These are phyloP conservation scores for Drosophila phalerata DNA, from an alignment of 2,888 invertebrate genomes.

Conservation along the genomic window DNA sequence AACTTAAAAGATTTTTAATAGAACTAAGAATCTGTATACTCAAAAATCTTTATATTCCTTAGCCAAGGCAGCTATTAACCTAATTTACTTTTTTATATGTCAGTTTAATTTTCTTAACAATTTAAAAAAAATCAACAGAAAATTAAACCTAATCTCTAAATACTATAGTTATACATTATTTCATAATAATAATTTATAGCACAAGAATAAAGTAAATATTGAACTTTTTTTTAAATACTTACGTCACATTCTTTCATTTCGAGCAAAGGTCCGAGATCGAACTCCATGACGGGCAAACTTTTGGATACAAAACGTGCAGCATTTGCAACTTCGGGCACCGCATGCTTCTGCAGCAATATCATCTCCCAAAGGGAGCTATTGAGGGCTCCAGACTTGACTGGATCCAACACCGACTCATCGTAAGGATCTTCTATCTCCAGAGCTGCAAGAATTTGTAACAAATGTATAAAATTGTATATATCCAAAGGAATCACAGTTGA, in stretches of 20 bases:
- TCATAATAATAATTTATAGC: background rate
- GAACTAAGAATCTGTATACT: no score
- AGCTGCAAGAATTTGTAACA: constrained; percentile 53
- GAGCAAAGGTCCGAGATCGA: constrained; percentile 89
- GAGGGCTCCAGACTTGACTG: constrained; percentile 92
- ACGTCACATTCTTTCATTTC: constrained; percentile 89
- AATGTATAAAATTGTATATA: background rate
- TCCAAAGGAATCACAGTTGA: background rate
- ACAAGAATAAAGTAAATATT: background rate
- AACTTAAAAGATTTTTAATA: no score
- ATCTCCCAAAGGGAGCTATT: constrained; percentile 98
- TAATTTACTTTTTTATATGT: no score
- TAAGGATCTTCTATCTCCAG: constrained; percentile 90
- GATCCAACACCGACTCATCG: constrained; percentile 92
- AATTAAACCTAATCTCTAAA: background rate
- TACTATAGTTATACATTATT: background rate
- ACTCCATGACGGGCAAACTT: constrained; percentile 89
- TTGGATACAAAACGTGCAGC: constrained; percentile 90
- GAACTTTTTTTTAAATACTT: constrained; percentile 60
- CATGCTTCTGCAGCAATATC: constrained; percentile 91
- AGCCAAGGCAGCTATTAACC: no score
- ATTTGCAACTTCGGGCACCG: constrained; percentile 89
- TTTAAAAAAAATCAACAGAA: no score
- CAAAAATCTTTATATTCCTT: background rate
- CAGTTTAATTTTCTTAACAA: no score